Conservation (phyloP, 2,888 invertebrate genomes). For the Dolichomitus sp. region DNA sequence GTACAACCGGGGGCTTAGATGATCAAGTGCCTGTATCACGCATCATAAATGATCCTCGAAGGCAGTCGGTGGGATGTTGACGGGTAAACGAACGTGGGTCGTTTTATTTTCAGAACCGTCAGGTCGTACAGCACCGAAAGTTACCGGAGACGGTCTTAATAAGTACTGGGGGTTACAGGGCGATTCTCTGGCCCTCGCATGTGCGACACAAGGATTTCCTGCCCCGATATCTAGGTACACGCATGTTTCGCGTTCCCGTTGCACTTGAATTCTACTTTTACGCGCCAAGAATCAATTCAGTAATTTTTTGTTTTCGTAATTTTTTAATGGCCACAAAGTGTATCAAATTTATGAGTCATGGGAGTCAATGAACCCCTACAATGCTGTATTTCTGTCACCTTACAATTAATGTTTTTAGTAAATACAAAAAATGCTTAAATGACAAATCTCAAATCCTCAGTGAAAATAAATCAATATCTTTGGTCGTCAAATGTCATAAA, state of each 20-base stretch:
- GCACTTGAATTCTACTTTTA: slow-evolving; percentile 1
- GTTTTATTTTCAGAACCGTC: slow-evolving; percentile 84
- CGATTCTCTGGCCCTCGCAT: slow-evolving; percentile 82
- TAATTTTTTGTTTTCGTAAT: background rate
- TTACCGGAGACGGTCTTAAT: slow-evolving; percentile 85
- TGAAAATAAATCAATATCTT: background rate
- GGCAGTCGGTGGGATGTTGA: background rate
- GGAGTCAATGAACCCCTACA: background rate
- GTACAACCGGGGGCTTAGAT: background rate
- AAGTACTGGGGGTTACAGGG: slow-evolving; percentile 82
- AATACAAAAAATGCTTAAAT: background rate
- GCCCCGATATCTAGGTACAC: slow-evolving; percentile 85
- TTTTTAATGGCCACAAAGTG: background rate
- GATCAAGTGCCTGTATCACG: slow-evolving; percentile 11
- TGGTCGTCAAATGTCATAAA: background rate
- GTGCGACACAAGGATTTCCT: slow-evolving; percentile 84
- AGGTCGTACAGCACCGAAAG: slow-evolving; percentile 85
- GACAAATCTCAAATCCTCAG: background rate
- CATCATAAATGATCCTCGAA: slow-evolving; percentile 1
- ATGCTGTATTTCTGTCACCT: background rate
- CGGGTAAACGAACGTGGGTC: slow-evolving; percentile 44
- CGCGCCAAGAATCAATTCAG: background rate
- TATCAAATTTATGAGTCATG: background rate
- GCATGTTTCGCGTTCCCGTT: slow-evolving; percentile 68
- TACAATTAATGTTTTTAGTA: background rate